Evolutionary conservation across 2,888 invertebrate genomes (phyloP).

Genomic region (Drosophila tanythrix): DNA sequence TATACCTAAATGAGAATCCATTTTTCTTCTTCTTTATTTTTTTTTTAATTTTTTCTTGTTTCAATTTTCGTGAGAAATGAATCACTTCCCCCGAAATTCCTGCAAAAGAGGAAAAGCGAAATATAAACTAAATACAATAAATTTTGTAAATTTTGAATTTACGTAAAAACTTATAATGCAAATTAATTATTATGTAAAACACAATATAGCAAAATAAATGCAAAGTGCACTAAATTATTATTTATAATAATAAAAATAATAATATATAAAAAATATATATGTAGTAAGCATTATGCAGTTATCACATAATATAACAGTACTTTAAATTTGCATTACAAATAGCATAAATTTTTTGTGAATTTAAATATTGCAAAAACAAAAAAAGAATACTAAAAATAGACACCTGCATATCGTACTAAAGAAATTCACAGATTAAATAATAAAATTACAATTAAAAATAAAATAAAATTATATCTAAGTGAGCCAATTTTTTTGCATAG

Average conservation of each 20-base stretch:
- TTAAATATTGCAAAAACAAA: slow-evolving; percentile 59
- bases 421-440: slow-evolving; percentile 55
- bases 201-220: slow-evolving; percentile 72
- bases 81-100: slow-evolving; percentile 3
- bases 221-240: slow-evolving; percentile 79
- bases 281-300: slow-evolving; percentile 58
- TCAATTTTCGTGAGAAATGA: slow-evolving; percentile 30
- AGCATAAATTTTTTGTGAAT: slow-evolving; percentile 73
- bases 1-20: slow-evolving; percentile 3
- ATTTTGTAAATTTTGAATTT: slow-evolving; percentile 76
- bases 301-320: slow-evolving; percentile 61
- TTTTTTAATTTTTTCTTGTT: slow-evolving; percentile 18
- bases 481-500: slow-evolving; percentile 76
- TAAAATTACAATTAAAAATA: slow-evolving; percentile 34
- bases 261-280: slow-evolving; percentile 19
- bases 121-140: slow-evolving; percentile 63
- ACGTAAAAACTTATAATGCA: slow-evolving; percentile 57
- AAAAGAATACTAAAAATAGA: slow-evolving; percentile 45
- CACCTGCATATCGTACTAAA: slow-evolving; percentile 74
- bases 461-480: slow-evolving; percentile 52
- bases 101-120: slow-evolving; percentile 24
- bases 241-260: slow-evolving; percentile 61
- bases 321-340: slow-evolving; percentile 72
- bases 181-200: slow-evolving; percentile 56
- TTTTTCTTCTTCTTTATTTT: slow-evolving; percentile 4